These are phyloP conservation scores for Leucophora obtusa DNA, from an alignment of 2,888 invertebrate species.

Conservation along the genomic window DNA sequence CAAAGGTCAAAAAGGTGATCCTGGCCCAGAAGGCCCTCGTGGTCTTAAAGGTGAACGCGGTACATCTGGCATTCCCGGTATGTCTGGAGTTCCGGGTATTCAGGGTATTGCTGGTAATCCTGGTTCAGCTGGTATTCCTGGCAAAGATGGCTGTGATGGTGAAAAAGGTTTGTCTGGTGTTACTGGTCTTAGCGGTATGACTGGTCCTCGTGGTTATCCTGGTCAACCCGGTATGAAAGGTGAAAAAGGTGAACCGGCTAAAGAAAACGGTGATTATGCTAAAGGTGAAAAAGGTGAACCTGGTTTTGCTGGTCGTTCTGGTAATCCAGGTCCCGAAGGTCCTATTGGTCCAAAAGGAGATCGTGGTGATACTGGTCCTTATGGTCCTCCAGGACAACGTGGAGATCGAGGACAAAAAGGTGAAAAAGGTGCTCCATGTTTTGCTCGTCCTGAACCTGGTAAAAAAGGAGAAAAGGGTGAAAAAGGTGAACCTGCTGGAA, in stretches of 20 bases:
- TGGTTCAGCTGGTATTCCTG: conserved; percentile 89
- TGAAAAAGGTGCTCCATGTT: conserved; percentile 82
- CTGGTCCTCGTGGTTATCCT: conserved; percentile 87
- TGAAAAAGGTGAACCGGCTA: conserved; percentile 89
- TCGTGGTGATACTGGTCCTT: conserved; percentile 78
- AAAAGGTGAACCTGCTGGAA: conserved; percentile 79
- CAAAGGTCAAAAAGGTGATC: conserved; percentile 93
- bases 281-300: conserved; percentile 93
- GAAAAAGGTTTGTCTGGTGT: conserved; percentile 90
- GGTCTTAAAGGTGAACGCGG: conserved; percentile 93
- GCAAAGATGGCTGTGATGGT: conserved; percentile 97
- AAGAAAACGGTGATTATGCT: conserved; percentile 80
- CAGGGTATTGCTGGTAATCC: conserved; percentile 76
- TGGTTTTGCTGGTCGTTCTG: conserved; percentile 76
- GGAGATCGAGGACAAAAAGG: conserved; percentile 86
- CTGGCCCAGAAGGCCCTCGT: conserved; percentile 88
- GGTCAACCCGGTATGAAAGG: conserved; percentile 80
- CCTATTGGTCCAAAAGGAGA: conserved; percentile 88
- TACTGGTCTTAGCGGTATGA: conserved; percentile 84
- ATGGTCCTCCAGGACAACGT: conserved; percentile 83
- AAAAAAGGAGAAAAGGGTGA: conserved; percentile 83
- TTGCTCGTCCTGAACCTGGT: conserved; percentile 79
- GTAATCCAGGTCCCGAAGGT: conserved; percentile 75
- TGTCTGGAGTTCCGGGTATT: conserved; percentile 83
- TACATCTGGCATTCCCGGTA: conserved; percentile 92